phyloP scores from a whole-genome alignment of 2,888 invertebrate genomes.

The Oscheius sp. region DNA sequence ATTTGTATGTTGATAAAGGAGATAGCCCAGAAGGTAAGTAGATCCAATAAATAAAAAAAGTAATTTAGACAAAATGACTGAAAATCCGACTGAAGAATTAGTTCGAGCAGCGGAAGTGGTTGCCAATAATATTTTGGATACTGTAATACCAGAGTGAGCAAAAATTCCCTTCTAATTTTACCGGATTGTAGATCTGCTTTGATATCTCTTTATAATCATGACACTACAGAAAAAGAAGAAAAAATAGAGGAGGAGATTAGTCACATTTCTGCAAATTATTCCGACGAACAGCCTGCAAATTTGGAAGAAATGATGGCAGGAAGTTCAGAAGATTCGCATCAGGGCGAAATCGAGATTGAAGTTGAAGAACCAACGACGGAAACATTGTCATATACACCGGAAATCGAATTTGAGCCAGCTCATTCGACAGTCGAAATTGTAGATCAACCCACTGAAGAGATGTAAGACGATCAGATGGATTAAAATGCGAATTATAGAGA shows the following conservation, averaged over 20 bases:
- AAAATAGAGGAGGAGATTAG: not conserved
- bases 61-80: not conserved
- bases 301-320: not conserved
- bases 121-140: not conserved
- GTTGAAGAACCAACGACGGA: not conserved
- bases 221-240: not conserved
- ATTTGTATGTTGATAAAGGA: too few relatives aligned
- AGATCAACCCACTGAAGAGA: too few relatives aligned
- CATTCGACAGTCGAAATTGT: too few relatives aligned
- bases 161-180: not conserved
- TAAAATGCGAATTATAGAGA: not conserved
- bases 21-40: too few relatives aligned
- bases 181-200: not conserved
- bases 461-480: too few relatives aligned
- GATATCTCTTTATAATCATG: not conserved
- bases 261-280: not conserved
- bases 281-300: not conserved
- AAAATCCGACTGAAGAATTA: not conserved
- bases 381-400: too few relatives aligned
- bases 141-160: not conserved
- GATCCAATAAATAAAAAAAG: not conserved
- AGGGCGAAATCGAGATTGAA: constrained; percentile 2
- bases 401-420: too few relatives aligned
- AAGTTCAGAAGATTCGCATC: not conserved
- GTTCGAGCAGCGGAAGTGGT: constrained; percentile 8